Conservation (phyloP, 2,113 vertebrate genomes). For the Zosterops japonicus region DNA sequence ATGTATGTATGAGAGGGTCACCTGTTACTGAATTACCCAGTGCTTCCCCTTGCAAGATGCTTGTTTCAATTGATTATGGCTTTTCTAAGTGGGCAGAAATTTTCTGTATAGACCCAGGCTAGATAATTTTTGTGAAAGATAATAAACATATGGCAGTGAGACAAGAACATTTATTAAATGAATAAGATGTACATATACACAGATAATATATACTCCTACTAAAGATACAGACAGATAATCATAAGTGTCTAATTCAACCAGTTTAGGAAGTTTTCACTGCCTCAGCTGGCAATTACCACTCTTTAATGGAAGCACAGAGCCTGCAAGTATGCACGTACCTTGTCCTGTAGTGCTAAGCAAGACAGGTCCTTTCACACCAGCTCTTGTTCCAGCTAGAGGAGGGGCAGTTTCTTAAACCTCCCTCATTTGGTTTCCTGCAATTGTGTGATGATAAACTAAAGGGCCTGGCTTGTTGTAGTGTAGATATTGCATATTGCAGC, state of each 20-base stretch:
- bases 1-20: not conserved
- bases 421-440: not conserved
- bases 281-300: not conserved
- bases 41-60: not conserved
- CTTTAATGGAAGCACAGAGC: not conserved
- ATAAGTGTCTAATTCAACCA: not conserved
- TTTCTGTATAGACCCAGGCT: not conserved
- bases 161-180: not conserved
- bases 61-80: not conserved
- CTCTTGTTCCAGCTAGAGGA: not conserved
- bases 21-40: not conserved
- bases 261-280: not conserved
- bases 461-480: not conserved
- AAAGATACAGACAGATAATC: constrained; percentile 7
- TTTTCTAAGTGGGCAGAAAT: not conserved
- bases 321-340: not conserved
- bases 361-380: not conserved
- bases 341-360: not conserved
- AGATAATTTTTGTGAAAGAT: not conserved
- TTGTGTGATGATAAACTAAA: not conserved
- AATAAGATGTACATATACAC: not conserved
- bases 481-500: not conserved
- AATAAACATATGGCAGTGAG: not conserved
- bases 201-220: not conserved
- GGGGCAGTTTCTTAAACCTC: not conserved